Evolutionary conservation across 2,888 invertebrate genomes (phyloP).

Genomic region (Limnephilus lunatus): DNA sequence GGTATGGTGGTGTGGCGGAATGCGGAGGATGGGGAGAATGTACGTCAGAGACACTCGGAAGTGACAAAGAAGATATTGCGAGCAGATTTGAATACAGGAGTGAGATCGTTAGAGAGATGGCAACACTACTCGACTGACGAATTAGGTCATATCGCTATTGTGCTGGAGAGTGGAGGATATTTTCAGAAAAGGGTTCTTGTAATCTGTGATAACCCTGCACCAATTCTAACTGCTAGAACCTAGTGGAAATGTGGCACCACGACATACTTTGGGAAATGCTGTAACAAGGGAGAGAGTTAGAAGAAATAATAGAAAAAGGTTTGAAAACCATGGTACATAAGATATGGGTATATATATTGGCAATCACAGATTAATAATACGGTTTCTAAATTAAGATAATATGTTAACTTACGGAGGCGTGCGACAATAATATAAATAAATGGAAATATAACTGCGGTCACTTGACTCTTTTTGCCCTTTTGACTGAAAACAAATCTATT

Average conservation of each 20-base stretch:
- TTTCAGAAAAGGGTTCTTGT: background rate
- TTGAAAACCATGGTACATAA: background rate
- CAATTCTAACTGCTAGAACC: background rate
- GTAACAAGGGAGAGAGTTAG: background rate
- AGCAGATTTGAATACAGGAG: background rate
- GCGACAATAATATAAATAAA: no score
- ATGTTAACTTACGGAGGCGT: no score
- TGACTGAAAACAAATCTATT: no score
- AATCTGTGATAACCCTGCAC: background rate
- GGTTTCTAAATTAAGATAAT: no score
- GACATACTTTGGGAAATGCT: background rate
- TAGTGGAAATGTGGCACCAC: background rate
- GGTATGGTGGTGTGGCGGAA: background rate
- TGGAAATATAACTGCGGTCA: no score
- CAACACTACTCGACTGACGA: background rate
- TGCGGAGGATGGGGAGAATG: background rate
- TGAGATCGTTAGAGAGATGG: conserved; percentile 2
- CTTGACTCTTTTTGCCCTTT: no score
- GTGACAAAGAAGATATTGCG: background rate
- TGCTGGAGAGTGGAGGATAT: background rate
- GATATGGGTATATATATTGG: no score
- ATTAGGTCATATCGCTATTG: background rate
- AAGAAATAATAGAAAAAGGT: background rate
- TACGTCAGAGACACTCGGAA: background rate
- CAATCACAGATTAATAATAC: no score